Percentiles rank a stretch among this genome's conserved stretches.
These are phyloP conservation scores for Reinhardtius hippoglossoides DNA, from an alignment of 2,113 vertebrate species.

Conservation along the genomic window DNA sequence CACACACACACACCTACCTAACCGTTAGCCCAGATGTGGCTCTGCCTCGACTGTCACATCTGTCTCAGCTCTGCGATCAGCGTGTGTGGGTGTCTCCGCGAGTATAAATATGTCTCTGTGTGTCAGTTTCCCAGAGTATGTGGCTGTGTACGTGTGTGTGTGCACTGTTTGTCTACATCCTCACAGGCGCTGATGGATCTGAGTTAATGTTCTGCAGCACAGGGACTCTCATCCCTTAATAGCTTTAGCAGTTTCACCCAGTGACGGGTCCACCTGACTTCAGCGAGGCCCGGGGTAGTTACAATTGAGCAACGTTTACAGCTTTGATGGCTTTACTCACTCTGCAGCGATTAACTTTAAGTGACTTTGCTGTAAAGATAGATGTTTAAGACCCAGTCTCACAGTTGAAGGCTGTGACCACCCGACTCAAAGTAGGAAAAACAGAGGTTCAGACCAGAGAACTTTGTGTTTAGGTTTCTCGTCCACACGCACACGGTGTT, in stretches of 20 bases:
- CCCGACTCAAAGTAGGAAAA: background rate
- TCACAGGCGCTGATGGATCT: constrained; percentile 57
- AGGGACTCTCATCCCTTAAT: constrained; percentile 61
- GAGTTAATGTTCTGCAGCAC: constrained; percentile 64
- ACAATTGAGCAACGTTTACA: constrained; percentile 44
- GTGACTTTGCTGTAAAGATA: constrained; percentile 54
- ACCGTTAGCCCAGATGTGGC: constrained; percentile 75
- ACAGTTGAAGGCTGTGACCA: background rate
- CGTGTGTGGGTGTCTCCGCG: constrained; percentile 39
- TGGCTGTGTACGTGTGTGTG: constrained; percentile 29
- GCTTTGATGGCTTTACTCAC: constrained; percentile 36
- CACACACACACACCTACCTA: constrained; percentile 42
- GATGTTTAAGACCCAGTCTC: constrained; percentile 32
- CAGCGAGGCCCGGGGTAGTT: background rate
- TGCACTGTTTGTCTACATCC: constrained; percentile 48
- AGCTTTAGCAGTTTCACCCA: constrained; percentile 58
- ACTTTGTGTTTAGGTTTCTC: too few relatives aligned
- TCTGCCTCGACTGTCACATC: constrained; percentile 63
- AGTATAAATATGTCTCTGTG: constrained; percentile 32
- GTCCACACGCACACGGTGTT: too few relatives aligned
- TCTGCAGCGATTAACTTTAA: constrained; percentile 63
- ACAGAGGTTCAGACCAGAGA: background rate
- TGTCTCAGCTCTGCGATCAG: constrained; percentile 48
- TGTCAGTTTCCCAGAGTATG: constrained; percentile 41
- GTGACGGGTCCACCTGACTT: constrained; percentile 45